Evolutionary conservation across 1,140 invertebrate species (phyloP).

Genomic region (Lasioglossum baleicum): DNA sequence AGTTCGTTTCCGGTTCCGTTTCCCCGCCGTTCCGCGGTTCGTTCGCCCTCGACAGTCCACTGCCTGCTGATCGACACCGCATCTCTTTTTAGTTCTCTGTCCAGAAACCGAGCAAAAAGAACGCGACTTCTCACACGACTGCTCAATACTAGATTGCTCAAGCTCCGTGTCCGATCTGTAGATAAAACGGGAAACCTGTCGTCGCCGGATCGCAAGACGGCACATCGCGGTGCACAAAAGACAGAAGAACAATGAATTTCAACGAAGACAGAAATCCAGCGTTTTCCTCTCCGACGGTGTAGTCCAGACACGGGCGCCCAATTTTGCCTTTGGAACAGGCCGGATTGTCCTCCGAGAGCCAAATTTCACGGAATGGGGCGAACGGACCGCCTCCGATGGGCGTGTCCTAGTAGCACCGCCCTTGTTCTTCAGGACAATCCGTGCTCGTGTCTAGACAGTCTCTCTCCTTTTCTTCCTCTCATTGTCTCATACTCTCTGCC

Average conservation of each 20-base stretch:
- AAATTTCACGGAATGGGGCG: no score
- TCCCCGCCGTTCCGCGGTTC: background rate
- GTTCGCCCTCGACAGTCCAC: background rate
- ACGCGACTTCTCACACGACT: slow-evolving; percentile 29
- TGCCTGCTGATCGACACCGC: background rate
- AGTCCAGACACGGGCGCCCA: no score
- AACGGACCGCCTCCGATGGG: no score
- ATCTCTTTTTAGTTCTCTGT: background rate
- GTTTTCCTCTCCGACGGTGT: background rate
- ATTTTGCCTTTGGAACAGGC: no score
- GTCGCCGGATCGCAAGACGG: background rate
- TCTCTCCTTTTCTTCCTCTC: background rate
- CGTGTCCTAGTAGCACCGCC: no score
- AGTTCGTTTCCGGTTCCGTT: no score
- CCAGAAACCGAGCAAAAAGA: background rate
- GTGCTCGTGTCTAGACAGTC: background rate
- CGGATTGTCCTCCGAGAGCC: no score
- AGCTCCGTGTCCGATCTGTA: slow-evolving; percentile 23
- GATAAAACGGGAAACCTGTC: no score
- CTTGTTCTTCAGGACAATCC: no score
- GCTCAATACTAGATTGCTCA: slow-evolving; percentile 61
- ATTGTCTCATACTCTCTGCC: no score
- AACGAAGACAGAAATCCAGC: background rate
- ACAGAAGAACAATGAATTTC: background rate
- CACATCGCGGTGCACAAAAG: slow-evolving; percentile 5